Base-by-base conservation (phyloP, 2,113 vertebrate genomes). In the Progne subis region DNA sequence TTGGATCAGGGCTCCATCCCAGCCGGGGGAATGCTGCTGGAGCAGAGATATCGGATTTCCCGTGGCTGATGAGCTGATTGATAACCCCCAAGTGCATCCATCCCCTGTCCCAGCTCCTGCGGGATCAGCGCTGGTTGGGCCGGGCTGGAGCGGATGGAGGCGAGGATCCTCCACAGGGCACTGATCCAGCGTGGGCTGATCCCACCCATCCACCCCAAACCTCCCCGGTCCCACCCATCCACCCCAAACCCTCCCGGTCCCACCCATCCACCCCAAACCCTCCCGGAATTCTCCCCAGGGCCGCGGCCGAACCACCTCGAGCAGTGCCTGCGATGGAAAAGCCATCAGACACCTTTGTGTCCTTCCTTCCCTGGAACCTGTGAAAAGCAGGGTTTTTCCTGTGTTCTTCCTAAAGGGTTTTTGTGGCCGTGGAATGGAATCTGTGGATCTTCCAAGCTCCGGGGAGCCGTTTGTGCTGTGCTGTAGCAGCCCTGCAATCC, bases 31-130 rank as follows among this genome's bases (percentile, higher is more conserved):
- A 32, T 13, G 37, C 8, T 28, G 64, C 53, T 28, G 41, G 32
- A 69, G 64, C 68, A 56, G 14, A 52, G 25, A 3, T 3, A 0
- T 10, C 11, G 24, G 1, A 3, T 67, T 76, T 24, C 3, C 19
- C 5, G 26, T 9, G 8, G 1, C 43, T 0, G 15, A 12, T 12
- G 4, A n/a, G 23, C 12, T 16, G 71, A 6, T 2, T 3, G 16
- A 8, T 2, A 9, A 6, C 37, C 10, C 37, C 31, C 2, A 7
- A 5, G 44, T 20, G 69, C 15, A 19, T 16, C 49, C 74, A 0
- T 5, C 14, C 17, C 0, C n/a, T 29, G 3, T 49, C 17, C 44
- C 0, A 5, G 49, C 39, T 34, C 34, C 75, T 1, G 47, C 11
- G 67, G 65, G 39, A 23, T 8, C 67, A 5, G 0, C 28, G 21